Percentiles rank a stretch among this genome's conserved stretches.
phyloP scores from a whole-genome alignment of 1,140 invertebrate species.

The Aethina tumida region DNA sequence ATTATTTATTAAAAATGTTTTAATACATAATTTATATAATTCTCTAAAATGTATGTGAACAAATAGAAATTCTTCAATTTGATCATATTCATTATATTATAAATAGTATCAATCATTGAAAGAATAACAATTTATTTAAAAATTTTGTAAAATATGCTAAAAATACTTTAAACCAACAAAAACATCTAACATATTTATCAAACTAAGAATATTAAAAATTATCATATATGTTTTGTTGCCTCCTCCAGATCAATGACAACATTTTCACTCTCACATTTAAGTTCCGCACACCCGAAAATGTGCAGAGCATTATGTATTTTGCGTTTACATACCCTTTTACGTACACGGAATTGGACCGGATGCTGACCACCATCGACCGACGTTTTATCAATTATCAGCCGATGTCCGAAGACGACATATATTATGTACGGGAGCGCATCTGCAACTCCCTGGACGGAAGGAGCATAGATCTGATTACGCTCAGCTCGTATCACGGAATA shows the following conservation, averaged over 20 bases:
- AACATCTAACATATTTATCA: too few species aligned
- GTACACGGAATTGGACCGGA: slow-evolving; percentile 69
- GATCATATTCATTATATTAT: too few species aligned
- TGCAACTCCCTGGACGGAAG: slow-evolving; percentile 74
- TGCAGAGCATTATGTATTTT: slow-evolving; percentile 69
- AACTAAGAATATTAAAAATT: too few species aligned
- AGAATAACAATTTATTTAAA: too few species aligned
- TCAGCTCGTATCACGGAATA: slow-evolving; percentile 75
- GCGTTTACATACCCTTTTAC: slow-evolving; percentile 89
- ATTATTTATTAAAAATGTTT: too few species aligned
- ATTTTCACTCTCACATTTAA: slow-evolving; percentile 74
- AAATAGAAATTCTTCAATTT: too few species aligned
- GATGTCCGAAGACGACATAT: slow-evolving; percentile 54
- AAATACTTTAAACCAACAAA: too few species aligned
- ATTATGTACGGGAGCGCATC: slow-evolving; percentile 77
- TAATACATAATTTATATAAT: too few species aligned
- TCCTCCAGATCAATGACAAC: slow-evolving; percentile 55
- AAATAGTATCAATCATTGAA: too few species aligned
- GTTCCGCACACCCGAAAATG: slow-evolving; percentile 62
- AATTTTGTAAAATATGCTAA: too few species aligned
- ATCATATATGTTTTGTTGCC: too few species aligned
- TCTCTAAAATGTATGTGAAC: too few species aligned
- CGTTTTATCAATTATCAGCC: slow-evolving; percentile 40
- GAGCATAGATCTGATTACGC: slow-evolving; percentile 77
- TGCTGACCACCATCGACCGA: slow-evolving; percentile 52